A percentile compares a stretch with the other conserved stretches of the same genome.
Conservation (phyloP, 1,140 invertebrate species). For the Hyles euphorbiae region DNA sequence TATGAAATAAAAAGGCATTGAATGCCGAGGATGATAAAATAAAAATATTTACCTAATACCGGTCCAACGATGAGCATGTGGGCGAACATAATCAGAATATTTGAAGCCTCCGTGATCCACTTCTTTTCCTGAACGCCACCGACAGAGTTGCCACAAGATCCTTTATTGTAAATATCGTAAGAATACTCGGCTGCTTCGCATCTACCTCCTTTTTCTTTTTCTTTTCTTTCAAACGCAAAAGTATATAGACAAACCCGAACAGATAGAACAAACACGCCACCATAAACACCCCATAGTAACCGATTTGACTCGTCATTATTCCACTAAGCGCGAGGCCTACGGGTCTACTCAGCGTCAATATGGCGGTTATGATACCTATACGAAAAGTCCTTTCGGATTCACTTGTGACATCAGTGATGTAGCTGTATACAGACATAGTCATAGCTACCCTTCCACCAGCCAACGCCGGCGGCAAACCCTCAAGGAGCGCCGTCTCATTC, state of each 20-base stretch:
- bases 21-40: not conserved
- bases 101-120: constrained; percentile 60
- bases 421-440: constrained; percentile 77
- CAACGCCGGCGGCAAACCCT: constrained; percentile 75
- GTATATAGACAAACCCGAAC: constrained; percentile 65
- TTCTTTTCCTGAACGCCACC: constrained; percentile 67
- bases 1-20: too few relatives aligned
- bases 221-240: constrained; percentile 64
- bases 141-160: constrained; percentile 71
- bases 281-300: constrained; percentile 70
- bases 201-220: constrained; percentile 53
- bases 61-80: constrained; percentile 75
- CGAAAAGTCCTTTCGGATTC: constrained; percentile 76
- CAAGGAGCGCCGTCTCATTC: constrained; percentile 74
- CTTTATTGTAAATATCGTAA: constrained; percentile 59
- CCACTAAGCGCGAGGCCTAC: constrained; percentile 71
- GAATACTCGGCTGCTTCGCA: constrained; percentile 32
- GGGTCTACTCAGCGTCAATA: constrained; percentile 69
- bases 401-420: constrained; percentile 77
- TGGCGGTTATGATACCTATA: constrained; percentile 77
- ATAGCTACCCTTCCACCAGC: constrained; percentile 76
- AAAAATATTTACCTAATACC: constrained; percentile 59
- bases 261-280: constrained; percentile 67
- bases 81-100: constrained; percentile 72
- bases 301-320: constrained; percentile 64